Conservation (phyloP, 2,888 invertebrate genomes). For the Auanema sp. region DNA sequence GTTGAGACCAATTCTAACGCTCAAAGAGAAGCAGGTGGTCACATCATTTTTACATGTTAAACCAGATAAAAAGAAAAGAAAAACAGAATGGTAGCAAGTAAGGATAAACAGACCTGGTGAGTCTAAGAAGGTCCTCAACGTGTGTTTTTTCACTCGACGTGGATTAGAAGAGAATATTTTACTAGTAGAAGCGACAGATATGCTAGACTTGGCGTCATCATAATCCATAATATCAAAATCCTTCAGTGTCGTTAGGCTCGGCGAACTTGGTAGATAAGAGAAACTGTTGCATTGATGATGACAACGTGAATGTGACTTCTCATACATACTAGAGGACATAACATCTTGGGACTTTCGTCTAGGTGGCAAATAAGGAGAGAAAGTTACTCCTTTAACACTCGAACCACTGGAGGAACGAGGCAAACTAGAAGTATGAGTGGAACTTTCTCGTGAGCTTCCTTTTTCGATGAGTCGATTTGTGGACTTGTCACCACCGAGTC, state of each 20-base stretch:
- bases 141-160: conserved; percentile 19
- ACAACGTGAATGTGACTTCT: neutral
- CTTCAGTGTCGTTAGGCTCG: conserved; percentile 30
- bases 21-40: conserved; percentile 7
- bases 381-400: neutral
- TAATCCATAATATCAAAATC: conserved; percentile 19
- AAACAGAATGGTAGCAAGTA: conserved; percentile 7
- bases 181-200: conserved; percentile 41
- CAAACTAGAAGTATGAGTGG: conserved; percentile 20
- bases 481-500: conserved; percentile 26
- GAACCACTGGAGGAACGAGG: conserved; percentile 13
- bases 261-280: conserved; percentile 10
- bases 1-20: neutral
- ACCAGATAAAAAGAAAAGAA: neutral
- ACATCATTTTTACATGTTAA: too few species aligned
- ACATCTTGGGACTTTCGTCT: conserved; percentile 17
- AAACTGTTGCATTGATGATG: neutral
- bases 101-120: conserved; percentile 16
- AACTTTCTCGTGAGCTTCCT: conserved; percentile 24
- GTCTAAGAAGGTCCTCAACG: conserved; percentile 14
- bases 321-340: conserved; percentile 44
- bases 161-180: conserved; percentile 17
- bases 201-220: conserved; percentile 33
- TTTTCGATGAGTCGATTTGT: conserved; percentile 21
- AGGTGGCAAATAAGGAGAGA: conserved; percentile 36